Evolutionary conservation across 1,140 invertebrate species (phyloP), one percentile per base, ranked within the genome.

Genomic region (Drosophila prosaltans): DNA sequence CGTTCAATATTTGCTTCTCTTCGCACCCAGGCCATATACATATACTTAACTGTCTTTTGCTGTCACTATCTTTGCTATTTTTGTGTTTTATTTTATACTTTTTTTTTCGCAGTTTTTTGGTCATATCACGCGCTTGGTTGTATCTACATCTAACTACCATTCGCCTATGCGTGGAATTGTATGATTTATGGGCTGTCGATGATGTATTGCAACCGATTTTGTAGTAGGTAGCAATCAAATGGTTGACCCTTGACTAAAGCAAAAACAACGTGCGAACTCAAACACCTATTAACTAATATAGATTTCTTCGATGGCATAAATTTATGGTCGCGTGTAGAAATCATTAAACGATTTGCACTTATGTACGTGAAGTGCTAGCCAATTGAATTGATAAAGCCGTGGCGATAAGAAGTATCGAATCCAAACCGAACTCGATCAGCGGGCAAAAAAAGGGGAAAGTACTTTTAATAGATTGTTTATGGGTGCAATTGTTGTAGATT

Each of bases 151-250:
- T 68, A 69, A 65, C 65, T 54, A 54, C 30, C 67, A 65, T 40
- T 51, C 24, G 54, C 55, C 40, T 75, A 80, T 85, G 80, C 48
- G 60, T 21, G 55, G 10, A 66, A 55, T 65, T 72, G 54, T 54
- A 84, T 84, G 81, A 84, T 84, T 84, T 84, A 84, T 84, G 54
- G 81, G 40, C 60, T 21, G 9, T 3, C 40, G 54, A 74, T 88
- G 82, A 86, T 88, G 79, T 71, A 86, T 86, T 81, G 79, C 79
- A 76, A 41, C 9, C 61, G 30, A 51, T 51, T 51, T 51, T 26
- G 21, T 7, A 63, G 48, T 75, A 69, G 66, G 45, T 36, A 58
- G 75, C 72, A 79, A 86, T 88, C 72, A 88, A 86, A 66, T 79
- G 83, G 88, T 85, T 51, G 45, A 51, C 45, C 45, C 45, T 16